Percentiles rank a stretch among this genome's conserved stretches.
Evolutionary conservation across 2,113 vertebrate species (phyloP).

Genomic region (Willisornis vidua): DNA sequence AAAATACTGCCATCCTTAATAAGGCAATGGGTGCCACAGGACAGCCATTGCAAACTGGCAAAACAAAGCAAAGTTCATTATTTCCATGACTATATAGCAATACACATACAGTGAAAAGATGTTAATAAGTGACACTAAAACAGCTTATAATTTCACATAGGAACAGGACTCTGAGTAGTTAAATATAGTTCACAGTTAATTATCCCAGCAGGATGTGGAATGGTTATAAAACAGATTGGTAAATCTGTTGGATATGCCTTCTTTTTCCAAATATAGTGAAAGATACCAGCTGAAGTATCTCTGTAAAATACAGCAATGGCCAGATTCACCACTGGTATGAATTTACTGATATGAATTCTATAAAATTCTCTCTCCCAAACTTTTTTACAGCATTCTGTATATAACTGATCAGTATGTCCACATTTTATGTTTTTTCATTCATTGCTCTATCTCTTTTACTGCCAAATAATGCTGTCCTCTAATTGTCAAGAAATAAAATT

Average conservation of each 20-base stretch:
- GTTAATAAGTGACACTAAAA: background rate
- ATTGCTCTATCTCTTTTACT: background rate
- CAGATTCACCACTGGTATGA: slow-evolving; percentile 8
- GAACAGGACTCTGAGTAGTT: slow-evolving; percentile 11
- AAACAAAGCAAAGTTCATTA: background rate
- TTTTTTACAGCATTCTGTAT: background rate
- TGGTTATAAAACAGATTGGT: slow-evolving; percentile 26
- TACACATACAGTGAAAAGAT: background rate
- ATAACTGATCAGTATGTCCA: background rate
- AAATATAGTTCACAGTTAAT: slow-evolving; percentile 51
- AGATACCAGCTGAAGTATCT: slow-evolving; percentile 15
- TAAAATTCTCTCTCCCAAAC: background rate
- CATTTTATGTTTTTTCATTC: background rate
- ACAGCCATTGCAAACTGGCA: background rate
- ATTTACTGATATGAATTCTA: background rate
- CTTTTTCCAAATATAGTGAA: slow-evolving; percentile 51
- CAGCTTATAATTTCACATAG: slow-evolving; percentile 5
- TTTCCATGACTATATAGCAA: background rate
- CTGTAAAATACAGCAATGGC: background rate
- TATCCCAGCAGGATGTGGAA: slow-evolving; percentile 46
- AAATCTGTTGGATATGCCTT: slow-evolving; percentile 30
- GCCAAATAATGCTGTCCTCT: background rate
- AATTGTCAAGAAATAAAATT: background rate
- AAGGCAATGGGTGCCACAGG: background rate
- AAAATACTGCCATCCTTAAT: background rate